Base-by-base conservation (phyloP, 2,797 vertebrate genomes). In the Phoebastria nigripes region DNA sequence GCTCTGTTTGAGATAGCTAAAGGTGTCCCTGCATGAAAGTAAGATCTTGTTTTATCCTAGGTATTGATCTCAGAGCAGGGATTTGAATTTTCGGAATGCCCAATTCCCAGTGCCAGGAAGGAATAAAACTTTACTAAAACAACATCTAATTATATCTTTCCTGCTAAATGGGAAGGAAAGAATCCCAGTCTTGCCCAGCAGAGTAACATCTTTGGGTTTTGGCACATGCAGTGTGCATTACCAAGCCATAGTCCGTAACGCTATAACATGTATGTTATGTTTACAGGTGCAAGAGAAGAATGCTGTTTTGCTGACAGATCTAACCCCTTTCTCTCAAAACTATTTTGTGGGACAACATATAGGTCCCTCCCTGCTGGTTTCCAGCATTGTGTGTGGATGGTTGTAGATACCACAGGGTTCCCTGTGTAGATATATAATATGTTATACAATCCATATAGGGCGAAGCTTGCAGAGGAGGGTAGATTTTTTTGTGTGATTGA, bases 151-250 rank as follows among this genome's bases (percentile, higher is more conserved):
- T 47, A 1, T 9, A 25, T 29, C 11, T 63, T 76, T 74, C 46
- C 41, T 63, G 66, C 35, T 70, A 39, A 73, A 61, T 19, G 44
- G 46, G 47, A 92, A 49, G 55, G 67, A 46, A 82, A 31, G 31
- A n/a, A 63, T 66, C 17, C 37, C 46, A 56, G 49, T 83, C 26
- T 47, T 61, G 24, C 35, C 54, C 54, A 52, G 39, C 33, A 59
- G 61, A 88, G 35, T 5, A 10, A 39, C 15, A 17, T 25, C n/a
- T 51, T 15, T 82, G 59, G 14, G 39, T 42, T 86, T 73, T 82
- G 37, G 25, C 4, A 13, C 8, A 0, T 29, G 39, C 47, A 49
- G 51, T 0, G 0, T 49, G 24, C 7, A 1, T 69, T 51, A n/a
- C 15, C 6, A 15, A 87, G 63, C 35, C 1, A 0, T 25, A 26